A percentile compares a stretch with the other conserved stretches of the same genome.
phyloP scores from a whole-genome alignment of 2,888 invertebrate genomes.

The Pheosia gnoma region DNA sequence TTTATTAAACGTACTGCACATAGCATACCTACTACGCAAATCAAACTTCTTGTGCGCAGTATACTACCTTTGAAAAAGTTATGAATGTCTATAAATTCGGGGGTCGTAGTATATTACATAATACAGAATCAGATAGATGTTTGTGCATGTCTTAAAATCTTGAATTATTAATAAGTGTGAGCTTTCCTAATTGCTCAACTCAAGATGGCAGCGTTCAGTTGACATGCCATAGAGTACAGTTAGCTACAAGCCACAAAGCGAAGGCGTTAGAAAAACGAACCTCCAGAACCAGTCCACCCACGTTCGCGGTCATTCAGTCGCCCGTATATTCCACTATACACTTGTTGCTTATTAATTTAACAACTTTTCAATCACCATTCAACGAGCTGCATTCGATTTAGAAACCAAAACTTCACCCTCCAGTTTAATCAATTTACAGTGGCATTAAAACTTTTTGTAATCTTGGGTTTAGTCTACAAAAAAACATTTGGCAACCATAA shows the following conservation, averaged over 20 bases:
- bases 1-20: no score
- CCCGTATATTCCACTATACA: constrained; percentile 48
- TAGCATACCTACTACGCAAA: no score
- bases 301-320: constrained; percentile 54
- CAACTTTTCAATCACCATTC: constrained; percentile 26
- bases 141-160: constrained; percentile 1
- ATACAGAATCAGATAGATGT: not conserved
- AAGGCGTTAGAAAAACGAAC: constrained; percentile 71
- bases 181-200: constrained; percentile 8
- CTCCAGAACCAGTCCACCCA: constrained; percentile 75
- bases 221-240: constrained; percentile 64
- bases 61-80: no score
- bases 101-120: no score
- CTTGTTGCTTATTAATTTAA: constrained; percentile 33
- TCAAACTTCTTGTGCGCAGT: no score
- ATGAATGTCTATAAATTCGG: no score
- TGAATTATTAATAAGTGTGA: not conserved
- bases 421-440: no score
- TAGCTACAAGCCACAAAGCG: constrained; percentile 49
- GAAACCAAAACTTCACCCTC: no score
- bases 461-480: no score
- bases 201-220: constrained; percentile 25
- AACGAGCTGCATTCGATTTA: no score
- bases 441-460: no score
- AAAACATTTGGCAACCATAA: constrained; percentile 13